These are phyloP conservation scores for Lasioglossum pauxillum DNA, from an alignment of 2,888 invertebrate genomes.

Conservation along the genomic window DNA sequence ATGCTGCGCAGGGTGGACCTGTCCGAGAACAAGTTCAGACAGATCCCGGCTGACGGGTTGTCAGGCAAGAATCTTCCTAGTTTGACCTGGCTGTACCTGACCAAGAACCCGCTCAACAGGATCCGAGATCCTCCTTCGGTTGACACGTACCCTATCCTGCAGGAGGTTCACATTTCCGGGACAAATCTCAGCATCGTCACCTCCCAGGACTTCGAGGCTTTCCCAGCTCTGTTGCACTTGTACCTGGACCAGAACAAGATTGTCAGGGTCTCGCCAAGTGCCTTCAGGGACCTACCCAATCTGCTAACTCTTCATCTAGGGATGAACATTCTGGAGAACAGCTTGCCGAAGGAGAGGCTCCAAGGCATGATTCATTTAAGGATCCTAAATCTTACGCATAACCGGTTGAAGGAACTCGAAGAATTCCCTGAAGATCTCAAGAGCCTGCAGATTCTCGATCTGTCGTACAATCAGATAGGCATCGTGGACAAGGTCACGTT, in stretches of 20 bases:
- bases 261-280: conserved; percentile 92
- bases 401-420: conserved; percentile 92
- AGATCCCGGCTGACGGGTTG: conserved; percentile 91
- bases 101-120: conserved; percentile 92
- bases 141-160: conserved; percentile 90
- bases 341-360: conserved; percentile 93
- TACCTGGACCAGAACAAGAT: conserved; percentile 91
- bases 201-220: conserved; percentile 94
- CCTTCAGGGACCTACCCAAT: conserved; percentile 91
- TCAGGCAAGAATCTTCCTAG: conserved; percentile 91
- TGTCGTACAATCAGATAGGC: conserved; percentile 93
- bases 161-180: conserved; percentile 91
- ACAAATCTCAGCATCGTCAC: conserved; percentile 94
- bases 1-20: conserved; percentile 91
- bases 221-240: conserved; percentile 91
- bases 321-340: conserved; percentile 91
- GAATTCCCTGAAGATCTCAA: conserved; percentile 92
- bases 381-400: conserved; percentile 93
- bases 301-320: conserved; percentile 93
- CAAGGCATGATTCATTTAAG: conserved; percentile 91
- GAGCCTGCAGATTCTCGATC: conserved; percentile 91
- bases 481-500: conserved; percentile 92
- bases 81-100: conserved; percentile 91
- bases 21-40: conserved; percentile 91
- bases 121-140: conserved; percentile 90